Conservation (phyloP, 1,140 invertebrate species). For the Andricus grossulariae region DNA sequence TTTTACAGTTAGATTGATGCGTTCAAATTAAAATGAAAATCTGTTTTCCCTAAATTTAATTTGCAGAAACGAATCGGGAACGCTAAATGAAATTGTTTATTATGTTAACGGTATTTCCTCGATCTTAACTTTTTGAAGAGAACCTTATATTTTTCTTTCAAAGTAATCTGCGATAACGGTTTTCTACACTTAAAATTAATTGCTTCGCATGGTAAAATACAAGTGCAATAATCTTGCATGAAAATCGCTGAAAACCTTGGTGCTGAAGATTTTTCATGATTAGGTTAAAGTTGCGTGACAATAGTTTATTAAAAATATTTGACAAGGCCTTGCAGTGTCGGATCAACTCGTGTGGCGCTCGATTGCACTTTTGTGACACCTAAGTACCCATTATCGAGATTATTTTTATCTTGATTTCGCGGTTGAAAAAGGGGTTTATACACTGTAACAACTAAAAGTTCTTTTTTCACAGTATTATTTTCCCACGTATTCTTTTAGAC, state of each 20-base stretch:
- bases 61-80: background rate
- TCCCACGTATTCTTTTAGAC: too few species aligned
- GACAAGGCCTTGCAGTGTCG: conserved; percentile 25
- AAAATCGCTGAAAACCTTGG: conserved; percentile 22
- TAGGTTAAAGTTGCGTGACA: conserved; percentile 18
- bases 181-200: background rate
- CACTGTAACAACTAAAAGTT: background rate
- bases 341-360: conserved; percentile 9
- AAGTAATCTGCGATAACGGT: background rate
- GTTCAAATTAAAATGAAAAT: background rate
- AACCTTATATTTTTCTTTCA: background rate
- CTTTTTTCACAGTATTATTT: too few species aligned
- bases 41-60: background rate
- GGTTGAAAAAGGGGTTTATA: background rate
- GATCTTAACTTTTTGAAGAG: too few species aligned
- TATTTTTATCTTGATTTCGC: conserved; percentile 13
- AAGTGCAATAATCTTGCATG: background rate
- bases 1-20: background rate
- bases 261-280: conserved; percentile 12
- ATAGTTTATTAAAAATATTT: conserved; percentile 25
- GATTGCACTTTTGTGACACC: conserved; percentile 10
- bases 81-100: background rate
- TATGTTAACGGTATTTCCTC: too few species aligned
- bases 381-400: conserved; percentile 10
- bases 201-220: background rate